Percentiles rank a stretch among this genome's conserved stretches.
These are phyloP conservation scores for Thaleichthys pacificus DNA, from an alignment of 2,797 vertebrate species.

Conservation along the genomic window DNA sequence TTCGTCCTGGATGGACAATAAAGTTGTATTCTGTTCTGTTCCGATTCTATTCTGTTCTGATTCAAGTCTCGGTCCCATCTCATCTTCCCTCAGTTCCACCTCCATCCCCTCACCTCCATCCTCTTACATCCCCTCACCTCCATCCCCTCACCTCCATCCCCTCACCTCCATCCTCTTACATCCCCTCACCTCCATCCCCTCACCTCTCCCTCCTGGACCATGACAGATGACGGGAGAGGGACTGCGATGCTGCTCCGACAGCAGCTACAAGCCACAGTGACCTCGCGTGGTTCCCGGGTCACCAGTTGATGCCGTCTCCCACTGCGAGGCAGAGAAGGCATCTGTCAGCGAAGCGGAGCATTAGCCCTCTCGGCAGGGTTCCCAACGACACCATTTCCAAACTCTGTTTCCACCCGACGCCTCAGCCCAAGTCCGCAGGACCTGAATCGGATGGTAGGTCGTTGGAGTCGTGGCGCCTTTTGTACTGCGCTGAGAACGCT, in stretches of 20 bases:
- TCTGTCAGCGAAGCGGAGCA: slow-evolving; percentile 59
- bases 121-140: no score
- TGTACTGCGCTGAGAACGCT: slow-evolving; percentile 7
- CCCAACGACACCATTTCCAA: slow-evolving; percentile 34
- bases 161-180: no score
- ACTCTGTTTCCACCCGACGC: slow-evolving; percentile 30
- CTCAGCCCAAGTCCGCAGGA: neutral
- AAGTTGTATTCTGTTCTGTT: no score
- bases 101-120: no score
- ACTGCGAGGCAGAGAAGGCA: slow-evolving; percentile 59
- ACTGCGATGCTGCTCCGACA: slow-evolving; percentile 51
- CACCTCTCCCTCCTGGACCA: neutral
- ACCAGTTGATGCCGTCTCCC: slow-evolving; percentile 61
- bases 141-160: no score
- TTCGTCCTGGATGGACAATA: no score
- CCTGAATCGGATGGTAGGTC: slow-evolving; percentile 41
- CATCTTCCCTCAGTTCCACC: no score
- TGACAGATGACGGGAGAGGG: slow-evolving; percentile 63
- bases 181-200: no score
- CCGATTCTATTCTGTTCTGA: no score
- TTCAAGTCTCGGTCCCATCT: no score
- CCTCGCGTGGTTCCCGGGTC: slow-evolving; percentile 60
- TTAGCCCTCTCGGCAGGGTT: slow-evolving; percentile 29
- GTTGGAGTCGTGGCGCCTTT: slow-evolving; percentile 31
- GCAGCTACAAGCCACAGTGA: slow-evolving; percentile 48